These are phyloP conservation scores for Pocillopora meandrina DNA, from an alignment of 92 coral and sea anemone genomes.

Conservation along the genomic window DNA sequence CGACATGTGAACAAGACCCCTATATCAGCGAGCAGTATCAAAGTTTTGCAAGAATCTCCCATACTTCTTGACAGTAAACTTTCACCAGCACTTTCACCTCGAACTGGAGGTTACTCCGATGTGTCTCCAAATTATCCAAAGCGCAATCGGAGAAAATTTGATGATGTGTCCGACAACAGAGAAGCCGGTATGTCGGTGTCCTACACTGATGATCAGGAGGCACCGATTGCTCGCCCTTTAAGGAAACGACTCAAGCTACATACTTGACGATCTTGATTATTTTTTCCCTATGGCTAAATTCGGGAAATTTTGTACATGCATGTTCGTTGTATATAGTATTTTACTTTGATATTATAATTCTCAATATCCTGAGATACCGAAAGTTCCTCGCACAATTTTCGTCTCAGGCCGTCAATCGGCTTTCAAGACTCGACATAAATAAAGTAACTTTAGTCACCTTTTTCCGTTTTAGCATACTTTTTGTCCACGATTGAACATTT, in stretches of 20 bases:
- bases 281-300: neutral
- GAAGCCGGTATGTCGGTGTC: neutral
- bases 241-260: slow-evolving; percentile 24
- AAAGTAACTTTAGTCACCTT: no score
- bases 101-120: neutral
- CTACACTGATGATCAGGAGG: slow-evolving; percentile 15
- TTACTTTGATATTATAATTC: neutral
- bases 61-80: slow-evolving; percentile 50
- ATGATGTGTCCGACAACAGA: neutral
- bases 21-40: slow-evolving; percentile 78
- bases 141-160: slow-evolving; percentile 3
- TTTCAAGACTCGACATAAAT: no score
- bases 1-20: slow-evolving; percentile 63
- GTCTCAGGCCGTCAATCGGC: no score
- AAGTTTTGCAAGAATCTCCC: slow-evolving; percentile 90
- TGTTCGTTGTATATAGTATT: neutral
- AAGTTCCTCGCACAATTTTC: neutral
- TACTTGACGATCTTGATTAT: neutral
- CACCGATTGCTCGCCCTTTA: neutral
- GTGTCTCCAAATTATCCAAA: neutral
- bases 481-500: no score
- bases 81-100: slow-evolving; percentile 1
- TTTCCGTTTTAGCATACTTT: no score
- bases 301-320: neutral
- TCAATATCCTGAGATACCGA: neutral